phyloP scores from a whole-genome alignment of 2,888 invertebrate species.

The Drosophila pegasa region DNA sequence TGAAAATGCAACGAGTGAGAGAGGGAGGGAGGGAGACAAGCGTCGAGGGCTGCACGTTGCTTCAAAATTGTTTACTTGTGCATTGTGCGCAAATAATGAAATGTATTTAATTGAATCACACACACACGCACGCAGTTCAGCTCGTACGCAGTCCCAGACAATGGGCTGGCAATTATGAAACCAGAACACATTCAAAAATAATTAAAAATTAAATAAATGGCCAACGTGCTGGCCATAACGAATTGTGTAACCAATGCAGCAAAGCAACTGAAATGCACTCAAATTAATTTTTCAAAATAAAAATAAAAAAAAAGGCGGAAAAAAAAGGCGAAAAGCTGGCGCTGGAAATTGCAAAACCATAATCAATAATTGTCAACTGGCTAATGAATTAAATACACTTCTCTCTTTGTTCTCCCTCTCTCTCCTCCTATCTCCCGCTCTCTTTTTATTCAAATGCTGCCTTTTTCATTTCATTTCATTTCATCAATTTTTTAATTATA shows the following conservation, averaged over 20 bases:
- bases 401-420: neutral
- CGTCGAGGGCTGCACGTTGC: slow-evolving; percentile 7
- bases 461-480: slow-evolving; percentile 32
- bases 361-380: slow-evolving; percentile 82
- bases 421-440: neutral
- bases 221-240: slow-evolving; percentile 35
- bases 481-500: slow-evolving; percentile 60
- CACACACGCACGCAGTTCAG: slow-evolving; percentile 38
- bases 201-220: slow-evolving; percentile 71
- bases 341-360: slow-evolving; percentile 50
- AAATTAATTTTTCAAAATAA: slow-evolving; percentile 47
- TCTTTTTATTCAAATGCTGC: slow-evolving; percentile 7
- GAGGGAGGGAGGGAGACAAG: slow-evolving; percentile 24
- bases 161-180: slow-evolving; percentile 61
- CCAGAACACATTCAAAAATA: slow-evolving; percentile 70
- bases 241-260: slow-evolving; percentile 62
- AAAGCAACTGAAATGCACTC: slow-evolving; percentile 48
- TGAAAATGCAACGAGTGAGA: slow-evolving; percentile 28
- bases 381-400: slow-evolving; percentile 79
- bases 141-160: slow-evolving; percentile 39
- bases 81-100: slow-evolving; percentile 33
- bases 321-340: slow-evolving; percentile 23
- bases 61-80: slow-evolving; percentile 6
- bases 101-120: slow-evolving; percentile 67
- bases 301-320: neutral